Conservation (phyloP, 2,888 invertebrate genomes). For the Leptopterna dolabrata region DNA sequence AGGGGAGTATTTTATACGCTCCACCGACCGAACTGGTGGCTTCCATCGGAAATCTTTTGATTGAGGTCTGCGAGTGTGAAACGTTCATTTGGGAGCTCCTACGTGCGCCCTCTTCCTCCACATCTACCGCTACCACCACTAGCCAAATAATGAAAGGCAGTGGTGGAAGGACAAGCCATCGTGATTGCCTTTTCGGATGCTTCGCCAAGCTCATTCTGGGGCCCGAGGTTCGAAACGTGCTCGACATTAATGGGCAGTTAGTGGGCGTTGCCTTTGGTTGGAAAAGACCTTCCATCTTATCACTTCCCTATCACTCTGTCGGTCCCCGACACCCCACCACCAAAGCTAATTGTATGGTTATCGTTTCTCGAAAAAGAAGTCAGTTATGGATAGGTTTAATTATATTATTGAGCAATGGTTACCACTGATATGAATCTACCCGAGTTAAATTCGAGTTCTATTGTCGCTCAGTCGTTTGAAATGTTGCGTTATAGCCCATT, state of each 20-base stretch:
- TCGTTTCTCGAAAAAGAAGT: slow-evolving; percentile 24
- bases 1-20: slow-evolving; percentile 10
- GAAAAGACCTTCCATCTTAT: slow-evolving; percentile 17
- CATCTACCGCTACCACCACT: not conserved
- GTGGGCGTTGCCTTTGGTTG: not conserved
- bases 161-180: slow-evolving; percentile 36
- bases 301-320: slow-evolving; percentile 38
- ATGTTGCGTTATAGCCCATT: not conserved
- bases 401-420: slow-evolving; percentile 44
- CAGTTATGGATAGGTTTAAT: slow-evolving; percentile 45
- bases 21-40: slow-evolving; percentile 16
- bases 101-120: slow-evolving; percentile 15
- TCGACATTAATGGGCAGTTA: slow-evolving; percentile 49
- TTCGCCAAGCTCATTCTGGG: slow-evolving; percentile 31
- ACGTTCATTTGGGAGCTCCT: slow-evolving; percentile 42
- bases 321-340: too few relatives aligned
- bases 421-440: not conserved
- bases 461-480: not conserved
- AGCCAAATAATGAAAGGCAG: slow-evolving; percentile 39
- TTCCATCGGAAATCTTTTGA: slow-evolving; percentile 49
- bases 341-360: slow-evolving; percentile 29
- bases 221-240: slow-evolving; percentile 40
- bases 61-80: slow-evolving; percentile 50
- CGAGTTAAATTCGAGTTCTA: not conserved
- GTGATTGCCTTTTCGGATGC: slow-evolving; percentile 47